Evolutionary conservation across 1,140 invertebrate species (phyloP).

Genomic region (Diorhabda elongata): DNA sequence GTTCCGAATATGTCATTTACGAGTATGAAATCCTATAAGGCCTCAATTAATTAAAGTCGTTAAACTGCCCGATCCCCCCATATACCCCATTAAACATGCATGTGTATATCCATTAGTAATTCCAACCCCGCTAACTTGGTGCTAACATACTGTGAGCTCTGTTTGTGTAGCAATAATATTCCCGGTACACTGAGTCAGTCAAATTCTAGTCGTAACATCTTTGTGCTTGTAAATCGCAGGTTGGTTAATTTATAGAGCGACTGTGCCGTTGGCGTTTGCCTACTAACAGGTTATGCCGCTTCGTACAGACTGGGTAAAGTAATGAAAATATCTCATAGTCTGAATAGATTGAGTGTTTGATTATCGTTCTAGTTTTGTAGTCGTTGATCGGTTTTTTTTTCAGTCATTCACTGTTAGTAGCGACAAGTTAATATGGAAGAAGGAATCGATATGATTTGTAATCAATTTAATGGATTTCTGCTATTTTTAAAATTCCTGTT

Average conservation of each 20-base stretch:
- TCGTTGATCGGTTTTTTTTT: too few species aligned
- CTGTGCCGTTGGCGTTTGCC: background rate
- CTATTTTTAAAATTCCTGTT: too few species aligned
- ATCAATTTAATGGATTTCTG: too few species aligned
- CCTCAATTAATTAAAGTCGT: background rate
- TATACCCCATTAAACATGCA: constrained; percentile 2
- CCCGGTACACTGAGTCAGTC: background rate
- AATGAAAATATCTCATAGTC: background rate
- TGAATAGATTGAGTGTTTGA: background rate
- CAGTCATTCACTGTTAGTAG: too few species aligned
- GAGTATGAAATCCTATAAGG: constrained; percentile 1
- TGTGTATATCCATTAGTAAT: constrained; percentile 2
- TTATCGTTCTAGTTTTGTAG: too few species aligned
- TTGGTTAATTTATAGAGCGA: background rate
- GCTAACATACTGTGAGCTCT: constrained; percentile 1
- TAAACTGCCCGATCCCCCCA: constrained; percentile 1
- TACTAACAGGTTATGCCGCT: background rate
- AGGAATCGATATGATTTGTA: too few species aligned
- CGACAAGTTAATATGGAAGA: too few species aligned
- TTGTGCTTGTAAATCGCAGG: background rate
- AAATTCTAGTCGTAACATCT: background rate
- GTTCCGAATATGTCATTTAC: background rate
- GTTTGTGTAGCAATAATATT: constrained; percentile 2
- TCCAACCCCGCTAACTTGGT: constrained; percentile 1
- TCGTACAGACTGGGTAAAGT: constrained; percentile 1